Evolutionary conservation across 2,113 vertebrate species (phyloP), one percentile per base, ranked within the genome.

Genomic region (Circaetus gallicus): DNA sequence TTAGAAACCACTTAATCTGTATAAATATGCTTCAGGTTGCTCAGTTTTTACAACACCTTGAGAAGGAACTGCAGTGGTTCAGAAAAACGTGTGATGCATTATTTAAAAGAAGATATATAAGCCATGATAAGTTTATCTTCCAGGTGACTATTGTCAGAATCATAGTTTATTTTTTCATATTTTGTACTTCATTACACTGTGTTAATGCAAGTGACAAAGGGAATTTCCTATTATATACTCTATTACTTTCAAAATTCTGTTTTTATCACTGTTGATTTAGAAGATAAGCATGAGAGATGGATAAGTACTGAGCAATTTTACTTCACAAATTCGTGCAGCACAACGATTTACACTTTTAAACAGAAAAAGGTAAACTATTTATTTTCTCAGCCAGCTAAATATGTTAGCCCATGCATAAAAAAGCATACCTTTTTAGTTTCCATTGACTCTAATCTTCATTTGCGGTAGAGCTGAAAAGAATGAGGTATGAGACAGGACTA

Each of bases 1-100:
- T 95, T 92, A 93, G 92, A 88, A 95, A 96, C 94, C 93, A 95
- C 80, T 90, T 93, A 96, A 89, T 88, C 73, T 97, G 92, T 97
- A 97, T 95, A 97, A 97, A 98, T 97, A 97, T 92, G 86, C 95
- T 97, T 97, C 92, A 96, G 91, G 88, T 97, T 96, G 91, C 94
- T 97, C 88, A 85, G 89, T 71, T 96, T 97, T 96, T 95, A 95
- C 86, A 95, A 3, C 90, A 97, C 93, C 93, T 97, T 96, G 86
- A 97, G 89, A 97, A 95, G 79, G 36, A 96, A 34, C 73, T 81
- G 73, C 76, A 80, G 82, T 50, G 47, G 36, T 95, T 94, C 93
- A 86, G 94, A 89, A 88, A 89, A 77, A 15, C 3, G 0, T 93
- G 47, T 73, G 85, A 94, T 96, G 66, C n/a, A 96, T 97, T 96